Evolutionary conservation across 2,888 invertebrate genomes (phyloP), one percentile per base, ranked within the genome.

Genomic region (Stenichneumon culpator): DNA sequence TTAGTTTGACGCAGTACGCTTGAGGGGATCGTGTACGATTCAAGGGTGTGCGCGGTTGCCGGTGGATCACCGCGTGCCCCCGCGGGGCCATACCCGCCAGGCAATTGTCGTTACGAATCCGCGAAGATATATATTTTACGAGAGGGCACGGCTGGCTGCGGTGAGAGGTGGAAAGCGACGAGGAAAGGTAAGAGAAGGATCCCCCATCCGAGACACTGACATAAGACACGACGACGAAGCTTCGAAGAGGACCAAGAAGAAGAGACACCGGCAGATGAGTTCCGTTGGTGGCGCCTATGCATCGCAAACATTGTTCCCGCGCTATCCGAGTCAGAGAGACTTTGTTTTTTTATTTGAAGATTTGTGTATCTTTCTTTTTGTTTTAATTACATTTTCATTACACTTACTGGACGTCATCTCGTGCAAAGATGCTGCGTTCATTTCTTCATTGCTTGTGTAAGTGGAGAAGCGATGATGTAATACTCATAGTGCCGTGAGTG

Each of bases 161-260:
- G 79, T 68, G 82, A 91, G 90, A 90, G 89, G 88, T 87, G 88
- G 89, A 88, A 89, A 89, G 87, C 84, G 80, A 84, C 86, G 89
- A 91, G 90, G 91, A 92, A 91, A 90, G 91, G 91, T 89, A 90
- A 89, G 90, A 89, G 89, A 84, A 65, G 63, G 22, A 72, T 81
- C 78, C 81, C 78, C 85, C 60, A 79, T 79, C 79, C 36, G 19
- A 44, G 79, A 60, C 39, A 79, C 70, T 22, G 70, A 74, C 72
- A 69, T 63, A 75, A 82, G 69, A 72, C 63, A 70, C 74, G 77
- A 83, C 68, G 80, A 81, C 60, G 65, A 47, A 81, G 70, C 72
- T 50, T 57, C 77, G 79, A 86, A 63, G 60, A 32, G 60, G 60
- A 32, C 60, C 60, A n/a, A 63, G 25, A 28, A 83, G 80, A 86